Percentiles rank a stretch among this genome's conserved stretches.
Evolutionary conservation across 1,140 invertebrate species (phyloP).

Genomic region (Lordiphosa collinella): DNA sequence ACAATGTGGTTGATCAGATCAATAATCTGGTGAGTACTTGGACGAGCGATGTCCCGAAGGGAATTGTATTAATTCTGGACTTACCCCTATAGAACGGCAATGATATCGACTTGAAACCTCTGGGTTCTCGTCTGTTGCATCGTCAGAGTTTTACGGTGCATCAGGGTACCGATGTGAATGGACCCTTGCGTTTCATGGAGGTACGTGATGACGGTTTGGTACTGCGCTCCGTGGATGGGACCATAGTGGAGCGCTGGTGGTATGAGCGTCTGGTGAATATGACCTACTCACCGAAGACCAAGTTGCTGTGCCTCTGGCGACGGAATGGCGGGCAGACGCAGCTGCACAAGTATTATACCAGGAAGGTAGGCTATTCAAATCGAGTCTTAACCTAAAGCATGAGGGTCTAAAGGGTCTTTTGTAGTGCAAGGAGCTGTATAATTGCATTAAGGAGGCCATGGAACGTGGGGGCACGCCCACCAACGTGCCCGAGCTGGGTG

Average conservation of each 20-base stretch:
- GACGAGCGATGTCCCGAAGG: not conserved
- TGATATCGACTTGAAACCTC: slow-evolving; percentile 96
- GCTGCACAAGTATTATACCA: slow-evolving; percentile 99
- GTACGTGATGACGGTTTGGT: slow-evolving; percentile 98
- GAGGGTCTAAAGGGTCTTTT: not conserved
- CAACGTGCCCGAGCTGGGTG: slow-evolving; percentile 94
- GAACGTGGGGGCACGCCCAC: slow-evolving; percentile 92
- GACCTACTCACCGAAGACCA: slow-evolving; percentile 99
- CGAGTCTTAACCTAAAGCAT: not conserved
- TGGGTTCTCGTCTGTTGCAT: slow-evolving; percentile 94
- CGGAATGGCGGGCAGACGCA: slow-evolving; percentile 91
- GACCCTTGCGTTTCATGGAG: slow-evolving; percentile 97
- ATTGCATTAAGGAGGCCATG: slow-evolving; percentile 99
- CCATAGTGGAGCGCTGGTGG: slow-evolving; percentile 99
- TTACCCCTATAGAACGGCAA: slow-evolving; percentile 90
- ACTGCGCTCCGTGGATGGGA: slow-evolving; percentile 88
- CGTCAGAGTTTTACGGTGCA: slow-evolving; percentile 99
- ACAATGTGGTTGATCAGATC: slow-evolving; percentile 97
- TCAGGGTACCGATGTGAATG: slow-evolving; percentile 93
- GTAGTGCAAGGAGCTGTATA: slow-evolving; percentile 99
- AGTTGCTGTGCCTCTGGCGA: slow-evolving; percentile 97
- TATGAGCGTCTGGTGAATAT: slow-evolving; percentile 99
- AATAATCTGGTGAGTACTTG: slow-evolving; percentile 89
- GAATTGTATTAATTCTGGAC: no score
- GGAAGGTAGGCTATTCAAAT: slow-evolving; percentile 87